phyloP scores from a whole-genome alignment of 2,113 vertebrate genomes.

The Gobius niger region DNA sequence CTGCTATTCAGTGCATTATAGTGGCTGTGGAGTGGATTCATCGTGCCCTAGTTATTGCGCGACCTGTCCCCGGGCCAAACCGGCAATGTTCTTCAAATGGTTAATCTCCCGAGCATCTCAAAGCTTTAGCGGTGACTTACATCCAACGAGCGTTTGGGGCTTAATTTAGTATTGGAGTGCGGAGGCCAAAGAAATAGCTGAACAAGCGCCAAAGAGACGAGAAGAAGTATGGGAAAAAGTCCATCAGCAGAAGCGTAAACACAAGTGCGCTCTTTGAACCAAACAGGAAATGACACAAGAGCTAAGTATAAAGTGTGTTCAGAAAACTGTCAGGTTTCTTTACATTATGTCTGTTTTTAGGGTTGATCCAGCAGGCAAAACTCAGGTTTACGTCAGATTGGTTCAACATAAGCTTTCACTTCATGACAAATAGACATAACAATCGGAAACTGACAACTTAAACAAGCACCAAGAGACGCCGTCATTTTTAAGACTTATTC shows the following conservation, averaged over 20 bases:
- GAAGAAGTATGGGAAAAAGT: constrained; percentile 44
- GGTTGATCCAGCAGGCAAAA: too few relatives aligned
- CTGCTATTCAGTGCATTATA: constrained; percentile 42
- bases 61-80: constrained; percentile 50
- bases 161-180: neutral
- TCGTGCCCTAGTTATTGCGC: constrained; percentile 49
- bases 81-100: constrained; percentile 22
- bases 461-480: too few relatives aligned
- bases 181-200: neutral
- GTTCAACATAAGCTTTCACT: too few relatives aligned
- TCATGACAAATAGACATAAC: too few relatives aligned
- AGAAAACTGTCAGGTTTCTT: too few relatives aligned
- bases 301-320: neutral
- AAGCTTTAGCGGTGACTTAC: neutral
- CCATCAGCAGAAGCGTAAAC: constrained; percentile 55
- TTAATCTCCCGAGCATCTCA: constrained; percentile 37
- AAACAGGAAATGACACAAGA: constrained; percentile 59
- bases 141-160: neutral
- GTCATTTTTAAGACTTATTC: too few relatives aligned
- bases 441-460: too few relatives aligned
- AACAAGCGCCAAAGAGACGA: constrained; percentile 47
- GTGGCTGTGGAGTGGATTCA: constrained; percentile 43
- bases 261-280: constrained; percentile 21
- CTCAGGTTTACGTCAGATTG: too few relatives aligned
- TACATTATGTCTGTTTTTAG: too few relatives aligned